These are phyloP conservation scores for Nasonia oneida DNA, from an alignment of 2,888 invertebrate species.

Conservation along the genomic window DNA sequence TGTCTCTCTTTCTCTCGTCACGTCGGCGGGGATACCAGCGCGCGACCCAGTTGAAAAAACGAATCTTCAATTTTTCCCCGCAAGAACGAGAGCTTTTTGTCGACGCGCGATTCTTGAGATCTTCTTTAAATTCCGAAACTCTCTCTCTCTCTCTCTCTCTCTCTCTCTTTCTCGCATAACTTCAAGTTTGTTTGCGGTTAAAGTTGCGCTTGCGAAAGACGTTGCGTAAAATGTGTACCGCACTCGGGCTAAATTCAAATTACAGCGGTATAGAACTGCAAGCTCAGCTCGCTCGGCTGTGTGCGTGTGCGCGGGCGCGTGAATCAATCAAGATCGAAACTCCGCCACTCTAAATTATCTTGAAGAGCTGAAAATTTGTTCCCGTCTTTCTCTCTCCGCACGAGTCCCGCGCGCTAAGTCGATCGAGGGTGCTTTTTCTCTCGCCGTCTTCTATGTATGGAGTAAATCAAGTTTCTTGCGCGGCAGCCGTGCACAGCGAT, in stretches of 20 bases:
- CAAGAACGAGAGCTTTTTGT: no score
- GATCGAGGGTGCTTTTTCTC: slow-evolving; percentile 31
- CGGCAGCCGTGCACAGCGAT: not conserved
- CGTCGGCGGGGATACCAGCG: no score
- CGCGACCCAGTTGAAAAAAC: no score
- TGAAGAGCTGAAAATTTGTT: not conserved
- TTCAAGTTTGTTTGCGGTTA: not conserved
- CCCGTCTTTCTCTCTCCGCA: not conserved
- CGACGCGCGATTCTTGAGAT: not conserved
- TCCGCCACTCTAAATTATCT: not conserved
- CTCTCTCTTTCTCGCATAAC: not conserved
- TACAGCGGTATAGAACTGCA: not conserved
- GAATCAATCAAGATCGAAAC: not conserved
- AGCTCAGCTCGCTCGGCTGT: not conserved
- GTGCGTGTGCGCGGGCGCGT: not conserved
- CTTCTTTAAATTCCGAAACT: not conserved
- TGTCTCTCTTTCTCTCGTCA: no score
- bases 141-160: not conserved
- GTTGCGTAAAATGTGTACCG: not conserved
- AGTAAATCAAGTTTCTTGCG: slow-evolving; percentile 40
- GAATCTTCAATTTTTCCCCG: no score
- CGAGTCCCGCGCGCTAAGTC: not conserved
- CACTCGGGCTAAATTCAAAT: not conserved
- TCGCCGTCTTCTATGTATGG: not conserved
- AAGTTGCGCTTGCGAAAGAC: not conserved